Conservation (phyloP, 1,140 invertebrate genomes). For the Odontomachus brunneus region DNA sequence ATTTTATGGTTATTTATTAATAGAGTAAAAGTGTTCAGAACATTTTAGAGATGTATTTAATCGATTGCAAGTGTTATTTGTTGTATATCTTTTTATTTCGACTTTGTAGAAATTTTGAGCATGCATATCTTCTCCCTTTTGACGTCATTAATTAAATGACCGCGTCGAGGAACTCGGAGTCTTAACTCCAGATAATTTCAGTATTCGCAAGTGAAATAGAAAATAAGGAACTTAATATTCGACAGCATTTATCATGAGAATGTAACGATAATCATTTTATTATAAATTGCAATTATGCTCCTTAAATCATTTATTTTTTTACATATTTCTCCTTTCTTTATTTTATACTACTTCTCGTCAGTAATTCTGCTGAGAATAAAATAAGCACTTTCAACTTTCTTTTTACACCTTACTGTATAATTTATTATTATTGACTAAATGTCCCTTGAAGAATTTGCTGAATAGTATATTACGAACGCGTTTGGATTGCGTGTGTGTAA, state of each 20-base stretch:
- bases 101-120: no score
- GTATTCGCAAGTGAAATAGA: background rate
- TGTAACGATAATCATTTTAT: slow-evolving; percentile 20
- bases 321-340: slow-evolving; percentile 13
- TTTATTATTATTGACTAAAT: slow-evolving; percentile 69
- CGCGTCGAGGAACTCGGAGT: no score
- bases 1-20: no score
- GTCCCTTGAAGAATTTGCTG: background rate
- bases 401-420: slow-evolving; percentile 22
- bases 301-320: slow-evolving; percentile 30
- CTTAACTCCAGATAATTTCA: background rate
- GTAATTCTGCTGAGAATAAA: slow-evolving; percentile 21
- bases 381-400: background rate
- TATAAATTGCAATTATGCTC: slow-evolving; percentile 29
- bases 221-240: background rate
- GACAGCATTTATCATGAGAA: background rate
- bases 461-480: slow-evolving; percentile 67
- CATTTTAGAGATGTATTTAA: no score
- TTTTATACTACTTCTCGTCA: slow-evolving; percentile 5
- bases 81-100: no score
- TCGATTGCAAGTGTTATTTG: no score
- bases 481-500: slow-evolving; percentile 77
- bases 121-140: no score
- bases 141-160: no score
- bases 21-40: no score